phyloP scores from a whole-genome alignment of 1,140 invertebrate genomes.

The Lerema accius region DNA sequence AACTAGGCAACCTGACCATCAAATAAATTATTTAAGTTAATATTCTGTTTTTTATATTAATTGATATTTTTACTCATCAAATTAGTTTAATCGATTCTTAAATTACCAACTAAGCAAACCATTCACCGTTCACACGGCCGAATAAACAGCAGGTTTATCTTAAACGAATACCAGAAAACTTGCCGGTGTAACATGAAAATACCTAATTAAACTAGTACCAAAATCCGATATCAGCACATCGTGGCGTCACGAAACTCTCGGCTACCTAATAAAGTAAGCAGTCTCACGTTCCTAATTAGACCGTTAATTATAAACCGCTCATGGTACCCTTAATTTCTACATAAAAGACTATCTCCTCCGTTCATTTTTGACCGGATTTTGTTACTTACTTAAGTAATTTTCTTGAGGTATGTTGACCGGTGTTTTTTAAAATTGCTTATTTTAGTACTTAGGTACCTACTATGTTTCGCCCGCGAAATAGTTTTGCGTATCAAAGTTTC shows the following conservation, averaged over 20 bases:
- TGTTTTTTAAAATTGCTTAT: background rate
- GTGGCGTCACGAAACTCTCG: conserved; percentile 63
- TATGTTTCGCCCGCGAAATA: too few species aligned
- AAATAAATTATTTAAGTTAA: too few species aligned
- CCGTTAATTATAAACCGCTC: conserved; percentile 78
- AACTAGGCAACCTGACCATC: too few species aligned
- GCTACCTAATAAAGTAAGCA: conserved; percentile 71
- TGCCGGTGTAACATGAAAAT: conserved; percentile 54
- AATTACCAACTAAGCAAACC: background rate
- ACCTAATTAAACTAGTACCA: conserved; percentile 77
- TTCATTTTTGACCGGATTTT: conserved; percentile 70
- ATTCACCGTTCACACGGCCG: conserved; percentile 6
- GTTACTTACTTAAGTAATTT: conserved; percentile 56
- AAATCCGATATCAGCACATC: conserved; percentile 75
- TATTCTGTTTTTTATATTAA: too few species aligned
- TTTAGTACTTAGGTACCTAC: too few species aligned
- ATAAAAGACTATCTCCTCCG: conserved; percentile 66
- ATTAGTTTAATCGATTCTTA: background rate
- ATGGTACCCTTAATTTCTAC: conserved; percentile 75
- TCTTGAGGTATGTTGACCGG: conserved; percentile 29
- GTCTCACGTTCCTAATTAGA: conserved; percentile 79
- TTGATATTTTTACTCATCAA: too few species aligned
- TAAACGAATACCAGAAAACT: conserved; percentile 24
- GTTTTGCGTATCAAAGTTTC: too few species aligned
- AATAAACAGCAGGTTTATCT: conserved; percentile 14